These are phyloP conservation scores for Erpobdella octoculata DNA, from an alignment of 2,888 invertebrate species.

Conservation along the genomic window DNA sequence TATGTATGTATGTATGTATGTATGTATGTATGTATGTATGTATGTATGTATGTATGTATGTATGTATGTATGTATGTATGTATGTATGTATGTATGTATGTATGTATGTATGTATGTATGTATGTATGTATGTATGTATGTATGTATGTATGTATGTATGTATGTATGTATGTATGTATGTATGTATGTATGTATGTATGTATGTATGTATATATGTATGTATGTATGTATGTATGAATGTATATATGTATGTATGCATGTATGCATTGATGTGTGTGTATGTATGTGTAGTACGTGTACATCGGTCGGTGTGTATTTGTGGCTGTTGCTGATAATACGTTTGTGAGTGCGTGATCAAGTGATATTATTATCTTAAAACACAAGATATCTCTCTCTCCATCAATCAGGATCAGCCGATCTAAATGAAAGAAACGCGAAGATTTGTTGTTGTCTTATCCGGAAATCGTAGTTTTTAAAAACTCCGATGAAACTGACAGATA, in stretches of 20 bases:
- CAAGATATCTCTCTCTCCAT: too few relatives aligned
- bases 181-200: neutral
- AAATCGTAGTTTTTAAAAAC: too few relatives aligned
- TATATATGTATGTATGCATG: slow-evolving; percentile 1
- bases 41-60: neutral
- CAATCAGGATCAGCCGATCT: too few relatives aligned
- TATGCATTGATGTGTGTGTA: neutral
- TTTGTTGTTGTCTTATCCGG: too few relatives aligned
- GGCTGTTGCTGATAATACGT: too few relatives aligned
- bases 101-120: slow-evolving; percentile 1
- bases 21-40: slow-evolving; percentile 1
- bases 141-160: neutral
- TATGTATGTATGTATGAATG: neutral
- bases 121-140: neutral
- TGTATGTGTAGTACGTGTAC: neutral
- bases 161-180: slow-evolving; percentile 1
- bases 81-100: neutral
- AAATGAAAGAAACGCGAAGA: too few relatives aligned
- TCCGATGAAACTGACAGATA: too few relatives aligned
- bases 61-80: neutral
- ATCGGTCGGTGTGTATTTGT: neutral
- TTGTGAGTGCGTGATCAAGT: too few relatives aligned
- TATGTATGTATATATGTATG: neutral
- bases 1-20: neutral
- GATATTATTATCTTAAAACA: too few relatives aligned